Evolutionary conservation across 2,888 invertebrate genomes (phyloP).

Genomic region (Sphaerophoria taeniata): DNA sequence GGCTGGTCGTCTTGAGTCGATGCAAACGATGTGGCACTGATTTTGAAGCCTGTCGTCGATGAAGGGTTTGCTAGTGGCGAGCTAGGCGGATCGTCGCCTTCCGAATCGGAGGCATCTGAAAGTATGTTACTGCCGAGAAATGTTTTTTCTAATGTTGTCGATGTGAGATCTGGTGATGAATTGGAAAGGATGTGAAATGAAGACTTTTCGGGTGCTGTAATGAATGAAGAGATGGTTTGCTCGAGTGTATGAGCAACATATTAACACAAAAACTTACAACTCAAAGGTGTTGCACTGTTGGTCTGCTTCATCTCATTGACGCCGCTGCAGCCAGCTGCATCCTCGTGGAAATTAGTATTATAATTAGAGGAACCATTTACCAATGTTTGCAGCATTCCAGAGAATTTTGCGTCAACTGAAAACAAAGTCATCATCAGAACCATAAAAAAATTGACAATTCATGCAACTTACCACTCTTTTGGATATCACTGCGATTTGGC

Average conservation of each 20-base stretch:
- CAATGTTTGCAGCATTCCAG: conserved; percentile 73
- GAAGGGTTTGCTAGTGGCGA: conserved; percentile 46
- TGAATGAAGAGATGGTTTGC: not conserved
- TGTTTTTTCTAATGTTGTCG: conserved; percentile 61
- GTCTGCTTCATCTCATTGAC: conserved; percentile 38
- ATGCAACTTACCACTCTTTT: conserved; percentile 62
- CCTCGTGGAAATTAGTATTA: conserved; percentile 46
- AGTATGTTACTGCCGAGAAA: conserved; percentile 78
- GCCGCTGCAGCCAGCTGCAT: not conserved
- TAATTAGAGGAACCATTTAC: conserved; percentile 62
- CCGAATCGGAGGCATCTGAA: conserved; percentile 87
- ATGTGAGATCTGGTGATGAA: conserved; percentile 83
- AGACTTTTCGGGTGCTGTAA: conserved; percentile 73
- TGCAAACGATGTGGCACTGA: conserved; percentile 46
- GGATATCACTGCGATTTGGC: conserved; percentile 59
- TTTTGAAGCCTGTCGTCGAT: conserved; percentile 35
- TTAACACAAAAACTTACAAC: conserved; percentile 47
- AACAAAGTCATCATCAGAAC: not conserved
- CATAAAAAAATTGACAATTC: not conserved
- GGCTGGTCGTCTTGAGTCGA: conserved; percentile 46
- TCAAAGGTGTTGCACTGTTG: conserved; percentile 53
- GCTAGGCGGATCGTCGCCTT: conserved; percentile 91
- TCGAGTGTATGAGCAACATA: not conserved
- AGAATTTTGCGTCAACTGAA: conserved; percentile 73
- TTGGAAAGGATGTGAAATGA: conserved; percentile 82